Evolutionary conservation across 2,797 vertebrate species (phyloP), one percentile per base, ranked within the genome.

Genomic region (Diglossa cyanea): DNA sequence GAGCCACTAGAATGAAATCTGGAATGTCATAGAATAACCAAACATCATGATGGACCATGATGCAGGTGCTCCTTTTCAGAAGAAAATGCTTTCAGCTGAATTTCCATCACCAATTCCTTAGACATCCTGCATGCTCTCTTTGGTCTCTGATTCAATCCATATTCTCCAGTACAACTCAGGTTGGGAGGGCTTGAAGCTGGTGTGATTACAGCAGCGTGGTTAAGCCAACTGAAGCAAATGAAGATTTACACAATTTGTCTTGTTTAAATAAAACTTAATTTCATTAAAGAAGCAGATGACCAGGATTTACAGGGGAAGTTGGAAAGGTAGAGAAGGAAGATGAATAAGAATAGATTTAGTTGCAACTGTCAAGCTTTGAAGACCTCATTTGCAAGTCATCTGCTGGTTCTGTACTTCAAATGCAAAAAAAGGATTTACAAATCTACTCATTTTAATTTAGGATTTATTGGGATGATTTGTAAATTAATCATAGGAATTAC

Each of bases 401-500:
- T 84, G 35, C 37, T 88, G 62, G 15, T 86, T 83, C 53, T 0
- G 0, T 60, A 63, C n/a, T 76, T 82, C 42, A 90, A 84, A 84
- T 50, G 37, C 20, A 50, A 86, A 82, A 33, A 84, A 81, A 88
- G 47, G 79, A 88, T 92, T 88, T 95, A 70, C 53, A 72, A 88
- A 67, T 62, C 51, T 81, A 77, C 15, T 37, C 9, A 67, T 79
- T 95, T 94, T 62, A 84, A 47, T 91, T 95, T 82, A 54, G 60
- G 70, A 90, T 77, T 96, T 94, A 72, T 68, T 88, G 47, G 47
- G 23, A 68, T 81, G 21, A 81, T 92, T 86, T 93, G 23, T 81
- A 75, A 92, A 66, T 73, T 92, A 86, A 78, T 90, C 61, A 37
- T 19, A 86, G 31, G 72, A 94, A 91, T 94, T 94, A 54, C 65